These are phyloP conservation scores for Galemys pyrenaicus DNA, from an alignment of 2,113 vertebrate genomes.

Conservation along the genomic window DNA sequence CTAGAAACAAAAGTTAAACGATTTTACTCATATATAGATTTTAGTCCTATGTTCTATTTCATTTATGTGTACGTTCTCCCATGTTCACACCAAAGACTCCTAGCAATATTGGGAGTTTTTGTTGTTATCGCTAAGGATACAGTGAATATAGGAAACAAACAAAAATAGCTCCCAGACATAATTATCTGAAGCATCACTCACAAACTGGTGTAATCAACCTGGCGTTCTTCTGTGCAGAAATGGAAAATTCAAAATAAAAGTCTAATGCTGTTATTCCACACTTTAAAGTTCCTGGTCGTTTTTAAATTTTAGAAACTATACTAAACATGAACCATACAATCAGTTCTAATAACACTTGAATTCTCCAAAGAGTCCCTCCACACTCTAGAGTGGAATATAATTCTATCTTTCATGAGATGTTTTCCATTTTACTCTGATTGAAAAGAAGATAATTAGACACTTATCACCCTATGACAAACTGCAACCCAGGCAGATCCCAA, in stretches of 20 bases:
- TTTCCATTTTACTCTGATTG: slow-evolving; percentile 9
- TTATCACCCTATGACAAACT: not conserved
- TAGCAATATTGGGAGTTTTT: not conserved
- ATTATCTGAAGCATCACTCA: slow-evolving; percentile 49
- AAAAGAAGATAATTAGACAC: slow-evolving; percentile 1
- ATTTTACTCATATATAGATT: not conserved
- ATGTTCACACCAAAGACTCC: not conserved
- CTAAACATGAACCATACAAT: slow-evolving; percentile 19
- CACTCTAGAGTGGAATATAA: not conserved
- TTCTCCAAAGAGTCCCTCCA: not conserved
- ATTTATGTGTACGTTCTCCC: not conserved
- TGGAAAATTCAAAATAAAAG: not conserved
- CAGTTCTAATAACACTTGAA: slow-evolving; percentile 26
- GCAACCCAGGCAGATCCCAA: not conserved
- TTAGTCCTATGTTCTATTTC: not conserved
- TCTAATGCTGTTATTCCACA: not conserved
- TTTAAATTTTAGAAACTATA: slow-evolving; percentile 43
- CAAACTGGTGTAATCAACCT: slow-evolving; percentile 21
- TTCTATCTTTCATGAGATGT: not conserved
- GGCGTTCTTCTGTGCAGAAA: slow-evolving; percentile 4
- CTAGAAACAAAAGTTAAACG: not conserved
- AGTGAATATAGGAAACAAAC: slow-evolving; percentile 29
- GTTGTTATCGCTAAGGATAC: not conserved
- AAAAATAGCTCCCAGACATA: slow-evolving; percentile 47
- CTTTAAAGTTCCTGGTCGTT: slow-evolving; percentile 13